Conservation (phyloP, 2,797 vertebrate genomes). For the Lagothrix lagotricha region DNA sequence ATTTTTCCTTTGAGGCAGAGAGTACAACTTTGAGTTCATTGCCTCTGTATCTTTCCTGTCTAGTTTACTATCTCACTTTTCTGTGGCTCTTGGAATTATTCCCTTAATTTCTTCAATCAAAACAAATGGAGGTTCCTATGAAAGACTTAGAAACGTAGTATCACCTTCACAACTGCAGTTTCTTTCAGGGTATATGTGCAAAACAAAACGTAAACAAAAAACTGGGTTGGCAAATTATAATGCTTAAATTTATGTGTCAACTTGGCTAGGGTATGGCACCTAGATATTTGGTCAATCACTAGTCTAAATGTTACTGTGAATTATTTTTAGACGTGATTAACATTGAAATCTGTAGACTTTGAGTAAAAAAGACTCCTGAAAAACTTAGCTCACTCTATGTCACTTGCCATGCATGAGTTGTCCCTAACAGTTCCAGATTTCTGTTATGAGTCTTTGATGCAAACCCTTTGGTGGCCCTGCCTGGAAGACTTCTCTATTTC, state of each 20-base stretch:
- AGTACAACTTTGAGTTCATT: not conserved
- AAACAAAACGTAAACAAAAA: not conserved
- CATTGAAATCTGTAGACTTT: not conserved
- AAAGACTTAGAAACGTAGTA: not conserved
- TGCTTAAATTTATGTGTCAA: not conserved
- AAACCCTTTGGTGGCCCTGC: not conserved
- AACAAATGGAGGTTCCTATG: not conserved
- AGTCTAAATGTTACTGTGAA: not conserved
- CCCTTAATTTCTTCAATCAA: not conserved
- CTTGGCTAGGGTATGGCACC: not conserved
- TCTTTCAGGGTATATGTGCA: not conserved
- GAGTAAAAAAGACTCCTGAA: not conserved
- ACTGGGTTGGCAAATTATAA: not conserved
- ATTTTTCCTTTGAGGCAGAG: not conserved
- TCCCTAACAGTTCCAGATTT: not conserved
- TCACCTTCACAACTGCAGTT: not conserved
- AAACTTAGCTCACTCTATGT: not conserved
- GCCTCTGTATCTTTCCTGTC: not conserved
- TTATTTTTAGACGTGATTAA: not conserved
- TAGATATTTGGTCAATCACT: not conserved
- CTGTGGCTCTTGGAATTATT: not conserved
- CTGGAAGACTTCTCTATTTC: not conserved
- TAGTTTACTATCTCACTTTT: not conserved
- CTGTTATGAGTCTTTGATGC: not conserved
- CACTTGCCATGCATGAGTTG: not conserved